Evolutionary conservation across 2,113 vertebrate genomes (phyloP).

Genomic region (Thermophis baileyi): DNA sequence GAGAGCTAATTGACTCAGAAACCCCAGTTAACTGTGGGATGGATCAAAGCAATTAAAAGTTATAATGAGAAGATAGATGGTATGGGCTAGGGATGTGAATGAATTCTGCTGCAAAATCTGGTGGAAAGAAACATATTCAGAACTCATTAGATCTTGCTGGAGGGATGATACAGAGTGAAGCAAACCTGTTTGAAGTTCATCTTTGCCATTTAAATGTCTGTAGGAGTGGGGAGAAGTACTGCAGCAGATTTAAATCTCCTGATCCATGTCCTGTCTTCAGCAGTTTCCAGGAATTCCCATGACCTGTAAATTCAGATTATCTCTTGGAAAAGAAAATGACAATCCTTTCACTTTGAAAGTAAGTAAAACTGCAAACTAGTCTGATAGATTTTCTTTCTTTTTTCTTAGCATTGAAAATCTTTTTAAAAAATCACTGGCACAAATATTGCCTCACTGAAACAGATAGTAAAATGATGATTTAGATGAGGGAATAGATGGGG

Average conservation of each 20-base stretch:
- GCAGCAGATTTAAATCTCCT: neutral
- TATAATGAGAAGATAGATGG: neutral
- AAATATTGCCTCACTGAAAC: neutral
- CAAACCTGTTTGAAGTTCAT: neutral
- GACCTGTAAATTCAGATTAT: neutral
- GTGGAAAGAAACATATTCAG: neutral
- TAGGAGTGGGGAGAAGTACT: neutral
- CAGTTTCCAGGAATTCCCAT: neutral
- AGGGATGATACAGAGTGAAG: neutral
- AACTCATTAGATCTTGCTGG: neutral
- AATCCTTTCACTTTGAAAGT: neutral
- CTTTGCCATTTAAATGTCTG: neutral
- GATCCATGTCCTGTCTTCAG: neutral
- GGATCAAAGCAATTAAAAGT: neutral
- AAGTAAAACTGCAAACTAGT: neutral
- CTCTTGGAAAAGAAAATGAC: neutral
- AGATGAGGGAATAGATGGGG: neutral
- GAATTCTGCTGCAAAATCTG: neutral
- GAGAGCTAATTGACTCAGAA: neutral
- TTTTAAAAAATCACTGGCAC: neutral
- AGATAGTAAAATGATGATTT: neutral
- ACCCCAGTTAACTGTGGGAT: neutral
- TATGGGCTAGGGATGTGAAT: neutral
- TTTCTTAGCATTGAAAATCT: neutral
- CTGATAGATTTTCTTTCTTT: neutral